phyloP scores from a whole-genome alignment of 2,888 invertebrate species.

The Cylindroiulus punctatus region DNA sequence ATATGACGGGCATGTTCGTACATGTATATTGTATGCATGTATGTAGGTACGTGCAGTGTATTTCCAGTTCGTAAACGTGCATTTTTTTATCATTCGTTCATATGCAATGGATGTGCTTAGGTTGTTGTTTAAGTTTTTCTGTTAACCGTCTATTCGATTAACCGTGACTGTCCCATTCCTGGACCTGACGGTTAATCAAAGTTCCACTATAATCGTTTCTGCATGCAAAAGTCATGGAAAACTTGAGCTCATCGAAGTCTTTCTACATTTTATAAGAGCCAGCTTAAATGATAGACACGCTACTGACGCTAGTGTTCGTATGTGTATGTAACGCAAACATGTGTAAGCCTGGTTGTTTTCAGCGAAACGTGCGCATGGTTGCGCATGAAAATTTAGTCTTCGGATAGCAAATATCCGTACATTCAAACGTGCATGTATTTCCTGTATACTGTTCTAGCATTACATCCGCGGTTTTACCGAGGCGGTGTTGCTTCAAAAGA shows the following conservation, averaged over 20 bases:
- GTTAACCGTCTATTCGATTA: too few relatives aligned
- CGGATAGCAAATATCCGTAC: background rate
- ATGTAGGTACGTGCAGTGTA: too few relatives aligned
- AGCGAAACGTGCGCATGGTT: background rate
- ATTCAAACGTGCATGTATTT: background rate
- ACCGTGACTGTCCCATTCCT: too few relatives aligned
- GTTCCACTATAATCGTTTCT: background rate
- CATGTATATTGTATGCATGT: too few relatives aligned
- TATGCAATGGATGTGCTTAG: too few relatives aligned
- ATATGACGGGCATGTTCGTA: too few relatives aligned
- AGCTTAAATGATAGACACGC: background rate
- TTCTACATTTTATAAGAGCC: background rate
- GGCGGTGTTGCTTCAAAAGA: background rate
- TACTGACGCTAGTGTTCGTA: background rate
- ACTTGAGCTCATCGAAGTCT: background rate
- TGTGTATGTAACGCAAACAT: background rate
- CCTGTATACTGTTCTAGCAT: background rate
- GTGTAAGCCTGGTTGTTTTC: constrained; percentile 14
- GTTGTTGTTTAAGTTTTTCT: too few relatives aligned
- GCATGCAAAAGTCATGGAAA: background rate
- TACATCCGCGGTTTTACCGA: background rate
- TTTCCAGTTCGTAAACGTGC: too few relatives aligned
- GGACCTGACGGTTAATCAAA: background rate
- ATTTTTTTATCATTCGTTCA: too few relatives aligned
- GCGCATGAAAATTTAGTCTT: constrained; percentile 19